A percentile compares a stretch with the other conserved stretches of the same genome.
Conservation (phyloP, 2,113 vertebrate species). For the Meleagris gallopavo region DNA sequence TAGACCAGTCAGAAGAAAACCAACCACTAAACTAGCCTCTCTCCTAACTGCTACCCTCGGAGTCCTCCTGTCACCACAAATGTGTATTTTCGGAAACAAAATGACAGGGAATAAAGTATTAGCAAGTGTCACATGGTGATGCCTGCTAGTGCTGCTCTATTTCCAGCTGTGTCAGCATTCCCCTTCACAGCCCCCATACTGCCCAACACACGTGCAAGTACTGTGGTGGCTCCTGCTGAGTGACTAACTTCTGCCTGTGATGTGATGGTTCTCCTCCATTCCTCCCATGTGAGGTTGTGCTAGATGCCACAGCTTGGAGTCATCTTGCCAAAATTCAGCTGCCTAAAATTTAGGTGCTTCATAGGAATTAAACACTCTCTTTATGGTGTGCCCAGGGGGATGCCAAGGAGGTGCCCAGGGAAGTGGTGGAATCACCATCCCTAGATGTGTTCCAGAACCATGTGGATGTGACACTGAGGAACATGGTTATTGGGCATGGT, state of each 20-base stretch:
- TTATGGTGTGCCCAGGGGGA: too few species aligned
- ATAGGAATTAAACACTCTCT: not conserved
- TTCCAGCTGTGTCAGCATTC: conserved; percentile 45
- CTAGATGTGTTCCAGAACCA: too few species aligned
- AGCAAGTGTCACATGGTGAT: not conserved
- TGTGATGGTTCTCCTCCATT: not conserved
- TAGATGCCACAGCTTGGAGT: not conserved
- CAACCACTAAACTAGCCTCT: not conserved
- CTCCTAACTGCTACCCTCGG: not conserved
- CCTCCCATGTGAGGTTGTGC: not conserved
- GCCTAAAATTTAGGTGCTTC: not conserved
- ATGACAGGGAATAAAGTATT: conserved; percentile 56
- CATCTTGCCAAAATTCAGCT: not conserved
- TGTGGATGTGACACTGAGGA: too few species aligned
- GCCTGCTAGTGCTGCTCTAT: not conserved
- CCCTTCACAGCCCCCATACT: not conserved
- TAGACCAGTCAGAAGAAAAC: conserved; percentile 14
- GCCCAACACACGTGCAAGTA: conserved; percentile 14
- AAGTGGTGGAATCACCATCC: too few species aligned
- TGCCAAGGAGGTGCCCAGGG: not conserved
- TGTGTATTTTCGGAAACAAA: conserved; percentile 34
- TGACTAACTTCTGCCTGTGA: not conserved
- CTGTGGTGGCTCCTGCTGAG: not conserved
- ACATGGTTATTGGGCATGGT: too few species aligned
- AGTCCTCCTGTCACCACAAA: conserved; percentile 43